These are phyloP conservation scores for Porites divaricata DNA, from an alignment of 92 coral and sea anemone genomes.

Conservation along the genomic window DNA sequence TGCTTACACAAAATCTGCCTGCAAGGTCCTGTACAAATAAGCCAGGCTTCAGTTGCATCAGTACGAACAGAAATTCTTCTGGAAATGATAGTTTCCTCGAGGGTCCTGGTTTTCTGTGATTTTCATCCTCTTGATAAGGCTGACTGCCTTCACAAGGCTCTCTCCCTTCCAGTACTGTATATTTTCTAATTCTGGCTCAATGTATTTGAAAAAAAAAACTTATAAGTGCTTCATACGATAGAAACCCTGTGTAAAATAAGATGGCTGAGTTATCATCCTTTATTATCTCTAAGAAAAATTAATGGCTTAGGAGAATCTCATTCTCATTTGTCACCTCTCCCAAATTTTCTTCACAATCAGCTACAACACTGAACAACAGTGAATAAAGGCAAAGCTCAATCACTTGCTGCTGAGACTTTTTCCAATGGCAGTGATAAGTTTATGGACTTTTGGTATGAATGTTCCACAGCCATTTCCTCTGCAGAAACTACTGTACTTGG, in stretches of 20 bases:
- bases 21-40: constrained; percentile 54
- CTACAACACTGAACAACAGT: neutral
- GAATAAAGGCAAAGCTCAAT: neutral
- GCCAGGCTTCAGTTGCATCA: constrained; percentile 49
- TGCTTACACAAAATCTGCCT: constrained; percentile 41
- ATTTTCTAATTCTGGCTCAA: constrained; percentile 48
- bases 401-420: constrained; percentile 11
- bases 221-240: constrained; percentile 23
- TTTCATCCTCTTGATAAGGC: constrained; percentile 43
- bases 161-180: constrained; percentile 55
- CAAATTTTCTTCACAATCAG: constrained; percentile 14
- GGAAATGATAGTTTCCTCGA: constrained; percentile 9
- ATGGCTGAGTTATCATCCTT: constrained; percentile 48
- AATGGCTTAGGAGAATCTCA: constrained; percentile 8
- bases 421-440: neutral
- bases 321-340: constrained; percentile 3
- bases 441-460: neutral
- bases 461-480: neutral
- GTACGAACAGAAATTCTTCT: constrained; percentile 25
- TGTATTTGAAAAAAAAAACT: constrained; percentile 6
- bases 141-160: constrained; percentile 33
- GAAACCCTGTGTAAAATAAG: too few species aligned
- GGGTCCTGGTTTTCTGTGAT: constrained; percentile 23
- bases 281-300: constrained; percentile 44
- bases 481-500: neutral